Base-by-base conservation (phyloP, 2,888 invertebrate species). In the Noctua pronuba region DNA sequence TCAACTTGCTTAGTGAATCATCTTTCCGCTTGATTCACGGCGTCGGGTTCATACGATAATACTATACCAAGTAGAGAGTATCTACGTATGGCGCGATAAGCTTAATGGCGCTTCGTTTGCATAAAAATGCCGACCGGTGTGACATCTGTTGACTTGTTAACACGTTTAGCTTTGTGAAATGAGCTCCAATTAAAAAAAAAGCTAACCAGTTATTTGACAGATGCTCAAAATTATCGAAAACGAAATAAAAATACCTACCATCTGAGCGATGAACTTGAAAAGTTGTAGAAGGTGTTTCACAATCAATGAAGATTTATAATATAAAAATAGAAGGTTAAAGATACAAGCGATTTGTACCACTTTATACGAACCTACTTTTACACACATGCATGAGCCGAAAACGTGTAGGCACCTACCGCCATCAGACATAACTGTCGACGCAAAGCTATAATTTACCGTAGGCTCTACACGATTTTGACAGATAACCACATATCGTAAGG, bases 1-100 rank as follows among this genome's bases (percentile, higher is more conserved):
- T 94, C 92, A 92, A 88, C 92, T 91, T 91, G 92, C 90, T 90
- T 89, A 90, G 92, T 96, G 96, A 96, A 93, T 96, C 96, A 96
- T 94, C 94, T 95, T 95, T 95, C 95, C 95, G 95, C 94, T 92
- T 93, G 95, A 95, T 94, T 95, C 95, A 94, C 93, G 89, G 88
- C 80, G 88, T 66, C 74, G 86, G 66, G 68, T 87, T 87, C 82
- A 83, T 86, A 88, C 83, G 80, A 87, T 88, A 86, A 86, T 80
- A 81, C 77, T 76, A 83, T 79, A 70, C 72, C 77, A 79, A 85
- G 78, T 73, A 64, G 60, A 77, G 79, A 83, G 84, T 83, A 79
- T 62, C 69, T 75, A 83, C 82, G 74, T 82, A 79, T 77, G 78
- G 77, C 72, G 75, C 73, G 89, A 91, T 90, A 91, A 90, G 86